A percentile compares a stretch with the other conserved stretches of the same genome.
Evolutionary conservation across 2,113 vertebrate genomes (phyloP).

Genomic region (Etheostoma cragini): DNA sequence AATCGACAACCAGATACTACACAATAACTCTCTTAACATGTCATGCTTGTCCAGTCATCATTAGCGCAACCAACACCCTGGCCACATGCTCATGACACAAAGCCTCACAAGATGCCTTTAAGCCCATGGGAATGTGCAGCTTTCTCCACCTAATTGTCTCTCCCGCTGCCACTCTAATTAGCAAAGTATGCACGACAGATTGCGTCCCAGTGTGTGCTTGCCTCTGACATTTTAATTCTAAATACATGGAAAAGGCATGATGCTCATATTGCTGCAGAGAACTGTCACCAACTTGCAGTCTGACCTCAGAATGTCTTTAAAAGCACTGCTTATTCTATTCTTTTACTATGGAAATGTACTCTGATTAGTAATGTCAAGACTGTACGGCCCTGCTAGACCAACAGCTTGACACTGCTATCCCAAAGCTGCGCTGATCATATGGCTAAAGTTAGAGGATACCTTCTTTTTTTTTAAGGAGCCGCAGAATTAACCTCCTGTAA

Average conservation of each 20-base stretch:
- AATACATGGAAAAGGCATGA: constrained; percentile 27
- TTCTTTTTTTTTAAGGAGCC: background rate
- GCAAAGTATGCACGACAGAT: background rate
- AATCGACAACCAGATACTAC: too few relatives aligned
- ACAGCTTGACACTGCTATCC: background rate
- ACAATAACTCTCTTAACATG: background rate
- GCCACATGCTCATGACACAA: background rate
- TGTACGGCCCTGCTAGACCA: background rate
- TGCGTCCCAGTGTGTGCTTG: background rate
- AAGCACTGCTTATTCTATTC: background rate
- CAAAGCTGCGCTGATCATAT: background rate
- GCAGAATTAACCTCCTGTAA: background rate
- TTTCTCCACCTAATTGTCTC: constrained; percentile 22
- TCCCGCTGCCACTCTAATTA: constrained; percentile 43
- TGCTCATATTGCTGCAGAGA: constrained; percentile 2
- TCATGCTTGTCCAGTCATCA: background rate
- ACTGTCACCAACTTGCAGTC: background rate
- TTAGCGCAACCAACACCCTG: background rate
- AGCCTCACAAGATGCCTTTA: constrained; percentile 21
- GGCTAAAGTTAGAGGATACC: background rate
- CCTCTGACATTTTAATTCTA: background rate
- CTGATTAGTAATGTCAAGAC: background rate
- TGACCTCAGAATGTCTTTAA: constrained; percentile 1
- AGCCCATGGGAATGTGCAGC: constrained; percentile 6
- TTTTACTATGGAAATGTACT: background rate